Base-by-base conservation (phyloP, 1,140 invertebrate genomes). In the Sweltsa coloradensis region DNA sequence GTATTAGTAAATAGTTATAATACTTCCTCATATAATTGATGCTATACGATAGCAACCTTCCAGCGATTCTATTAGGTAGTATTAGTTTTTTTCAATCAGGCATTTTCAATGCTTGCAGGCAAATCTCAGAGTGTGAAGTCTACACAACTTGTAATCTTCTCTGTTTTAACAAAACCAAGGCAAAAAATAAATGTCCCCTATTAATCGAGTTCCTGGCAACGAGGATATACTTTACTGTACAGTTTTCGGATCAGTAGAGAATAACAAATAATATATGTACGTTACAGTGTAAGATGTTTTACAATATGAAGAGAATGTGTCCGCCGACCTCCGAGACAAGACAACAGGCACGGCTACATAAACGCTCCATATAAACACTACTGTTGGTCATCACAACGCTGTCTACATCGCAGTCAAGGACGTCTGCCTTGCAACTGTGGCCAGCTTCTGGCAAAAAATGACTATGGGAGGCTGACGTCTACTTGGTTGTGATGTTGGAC, bases 221-320 rank as follows among this genome's bases (percentile, higher is more conserved):
- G n/a, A n/a, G n/a, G n/a, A n/a, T n/a, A n/a, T n/a, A n/a, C n/a
- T n/a, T n/a, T n/a, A n/a, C n/a, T n/a, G n/a, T n/a, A n/a, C n/a
- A n/a, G n/a, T n/a, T n/a, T n/a, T n/a, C n/a, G n/a, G n/a, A n/a
- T n/a, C n/a, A n/a, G n/a, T n/a, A n/a, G n/a, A n/a, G n/a, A n/a
- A n/a, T n/a, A n/a, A n/a, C n/a, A n/a, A n/a, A n/a, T n/a, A n/a
- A n/a, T n/a, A n/a, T n/a, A n/a, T n/a, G n/a, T n/a, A n/a, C n/a
- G n/a, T 49, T 71, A 68, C 53, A 67, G 70, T n/a, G n/a, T n/a
- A 74, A 61, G 79, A 85, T 55, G 81, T 90, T 27, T 64, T 92
- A 26, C 90, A 89, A 1, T 93, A 93, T 63, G 89, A 93, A 60
- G 83, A 89, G 54, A 91, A 89, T 59, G 88, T 29, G 81, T 93